Evolutionary conservation across 2,888 invertebrate species (phyloP).

Genomic region (Drosophila peninsularis): DNA sequence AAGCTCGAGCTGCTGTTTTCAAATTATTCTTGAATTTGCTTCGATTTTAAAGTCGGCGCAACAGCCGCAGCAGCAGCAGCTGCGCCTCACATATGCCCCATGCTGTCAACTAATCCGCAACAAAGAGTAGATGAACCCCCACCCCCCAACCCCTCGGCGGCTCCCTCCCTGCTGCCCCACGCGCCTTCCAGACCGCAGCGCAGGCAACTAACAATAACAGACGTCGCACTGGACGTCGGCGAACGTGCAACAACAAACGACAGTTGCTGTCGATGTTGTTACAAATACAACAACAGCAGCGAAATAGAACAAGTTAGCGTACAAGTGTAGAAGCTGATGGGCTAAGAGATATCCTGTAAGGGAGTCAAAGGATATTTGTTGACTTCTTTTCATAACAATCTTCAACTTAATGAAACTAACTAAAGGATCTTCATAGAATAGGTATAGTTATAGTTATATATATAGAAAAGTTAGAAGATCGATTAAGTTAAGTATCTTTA

Average conservation of each 20-base stretch:
- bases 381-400: too few species aligned
- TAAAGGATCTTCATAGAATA: too few species aligned
- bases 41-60: slow-evolving; percentile 21
- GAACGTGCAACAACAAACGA: slow-evolving; percentile 52
- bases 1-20: not conserved
- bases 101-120: slow-evolving; percentile 62
- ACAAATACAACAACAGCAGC: slow-evolving; percentile 39
- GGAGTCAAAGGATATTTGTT: too few species aligned
- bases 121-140: slow-evolving; percentile 53
- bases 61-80: slow-evolving; percentile 11
- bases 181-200: slow-evolving; percentile 16
- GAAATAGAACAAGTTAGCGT: slow-evolving; percentile 7
- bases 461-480: too few species aligned
- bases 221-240: slow-evolving; percentile 36
- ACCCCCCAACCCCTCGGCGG: not conserved
- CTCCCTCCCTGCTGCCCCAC: not conserved
- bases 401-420: too few species aligned
- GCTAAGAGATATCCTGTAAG: not conserved
- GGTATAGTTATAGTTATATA: too few species aligned
- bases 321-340: not conserved
- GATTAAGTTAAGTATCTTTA: too few species aligned
- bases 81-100: slow-evolving; percentile 50
- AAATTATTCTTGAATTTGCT: slow-evolving; percentile 26
- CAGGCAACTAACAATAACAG: slow-evolving; percentile 49
- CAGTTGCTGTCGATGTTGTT: slow-evolving; percentile 71